Evolutionary conservation across 2,113 vertebrate species (phyloP).

Genomic region (Aptenodytes patagonicus): DNA sequence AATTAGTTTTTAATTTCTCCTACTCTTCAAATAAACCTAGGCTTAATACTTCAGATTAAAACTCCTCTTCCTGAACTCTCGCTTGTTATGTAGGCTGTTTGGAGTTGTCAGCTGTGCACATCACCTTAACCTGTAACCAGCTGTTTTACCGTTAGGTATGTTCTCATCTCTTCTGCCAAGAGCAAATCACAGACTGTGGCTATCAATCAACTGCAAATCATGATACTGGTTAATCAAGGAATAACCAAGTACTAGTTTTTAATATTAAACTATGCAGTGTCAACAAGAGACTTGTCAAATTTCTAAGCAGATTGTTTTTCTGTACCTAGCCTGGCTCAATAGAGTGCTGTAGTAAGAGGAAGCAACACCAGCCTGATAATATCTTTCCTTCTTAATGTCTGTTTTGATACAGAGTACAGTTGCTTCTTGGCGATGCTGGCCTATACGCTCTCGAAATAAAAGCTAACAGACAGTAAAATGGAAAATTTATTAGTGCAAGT

Average conservation of each 20-base stretch:
- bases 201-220: background rate
- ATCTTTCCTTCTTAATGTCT: background rate
- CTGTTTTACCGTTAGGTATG: background rate
- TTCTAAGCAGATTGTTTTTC: background rate
- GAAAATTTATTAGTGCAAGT: conserved; percentile 76
- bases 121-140: background rate
- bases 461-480: conserved; percentile 46
- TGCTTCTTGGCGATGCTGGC: background rate
- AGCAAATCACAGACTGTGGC: no score
- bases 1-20: background rate
- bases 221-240: background rate
- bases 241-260: background rate
- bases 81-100: background rate
- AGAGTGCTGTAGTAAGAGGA: background rate
- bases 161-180: background rate
- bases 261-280: background rate
- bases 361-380: background rate
- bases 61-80: background rate
- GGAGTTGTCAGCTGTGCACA: background rate
- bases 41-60: background rate
- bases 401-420: background rate
- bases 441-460: background rate
- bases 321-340: background rate
- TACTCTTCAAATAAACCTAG: background rate
- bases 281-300: background rate